A percentile compares a stretch with the other conserved stretches of the same genome.
These are phyloP conservation scores for Calypte anna DNA, from an alignment of 2,113 vertebrate genomes.

Conservation along the genomic window DNA sequence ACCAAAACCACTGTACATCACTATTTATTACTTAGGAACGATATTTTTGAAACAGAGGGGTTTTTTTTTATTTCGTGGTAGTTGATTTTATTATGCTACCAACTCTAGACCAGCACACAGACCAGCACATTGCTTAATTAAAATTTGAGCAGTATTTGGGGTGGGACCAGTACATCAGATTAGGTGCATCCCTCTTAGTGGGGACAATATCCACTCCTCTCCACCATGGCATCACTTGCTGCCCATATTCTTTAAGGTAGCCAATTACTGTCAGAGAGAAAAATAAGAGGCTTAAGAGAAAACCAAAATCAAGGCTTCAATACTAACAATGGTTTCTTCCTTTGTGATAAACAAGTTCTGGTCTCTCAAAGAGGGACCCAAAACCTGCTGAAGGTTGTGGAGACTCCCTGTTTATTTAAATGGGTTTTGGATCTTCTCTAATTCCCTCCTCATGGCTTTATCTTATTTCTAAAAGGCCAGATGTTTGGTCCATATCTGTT, in stretches of 20 bases:
- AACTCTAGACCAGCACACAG: neutral
- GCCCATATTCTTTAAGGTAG: neutral
- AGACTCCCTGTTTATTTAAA: slow-evolving; percentile 40
- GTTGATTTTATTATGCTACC: neutral
- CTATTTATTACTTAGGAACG: neutral
- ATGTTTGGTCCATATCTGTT: slow-evolving; percentile 33
- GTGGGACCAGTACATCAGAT: neutral
- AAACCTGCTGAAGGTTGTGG: slow-evolving; percentile 46
- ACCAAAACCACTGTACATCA: neutral
- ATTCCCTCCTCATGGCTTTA: slow-evolving; percentile 54
- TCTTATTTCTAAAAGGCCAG: slow-evolving; percentile 50
- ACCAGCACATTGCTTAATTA: neutral
- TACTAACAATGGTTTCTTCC: neutral
- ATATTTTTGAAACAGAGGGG: neutral
- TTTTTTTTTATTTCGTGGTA: neutral
- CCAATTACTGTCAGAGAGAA: neutral
- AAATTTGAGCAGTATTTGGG: neutral
- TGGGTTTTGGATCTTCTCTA: slow-evolving; percentile 37
- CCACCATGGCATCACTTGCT: neutral
- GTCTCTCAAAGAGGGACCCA: neutral
- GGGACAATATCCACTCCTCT: neutral
- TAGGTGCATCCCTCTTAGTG: neutral
- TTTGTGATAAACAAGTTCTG: neutral
- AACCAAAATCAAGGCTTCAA: neutral
- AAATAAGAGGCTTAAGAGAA: neutral